Percentiles rank a stretch among this genome's conserved stretches.
Evolutionary conservation across 2,113 vertebrate genomes (phyloP).

Genomic region (Microtus oregoni): DNA sequence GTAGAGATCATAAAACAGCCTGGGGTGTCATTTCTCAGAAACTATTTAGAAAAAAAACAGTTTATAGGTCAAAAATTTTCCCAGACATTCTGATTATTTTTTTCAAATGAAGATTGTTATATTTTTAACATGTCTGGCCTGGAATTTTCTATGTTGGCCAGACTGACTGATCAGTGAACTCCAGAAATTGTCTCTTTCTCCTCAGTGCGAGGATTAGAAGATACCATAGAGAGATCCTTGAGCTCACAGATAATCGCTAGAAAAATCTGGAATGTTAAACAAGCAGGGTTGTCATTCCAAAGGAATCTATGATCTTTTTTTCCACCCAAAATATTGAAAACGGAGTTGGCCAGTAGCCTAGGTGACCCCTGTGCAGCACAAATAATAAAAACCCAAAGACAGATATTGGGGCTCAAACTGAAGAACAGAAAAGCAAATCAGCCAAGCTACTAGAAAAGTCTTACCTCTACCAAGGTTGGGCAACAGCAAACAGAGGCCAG

Average conservation of each 20-base stretch:
- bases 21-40: not conserved
- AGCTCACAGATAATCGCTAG: not conserved
- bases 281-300: not conserved
- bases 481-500: no score
- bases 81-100: not conserved
- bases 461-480: no score
- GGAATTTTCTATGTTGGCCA: not conserved
- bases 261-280: not conserved
- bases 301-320: not conserved
- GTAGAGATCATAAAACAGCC: not conserved
- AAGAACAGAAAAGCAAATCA: no score
- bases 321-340: not conserved
- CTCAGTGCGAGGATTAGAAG: not conserved
- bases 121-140: slow-evolving; percentile 13
- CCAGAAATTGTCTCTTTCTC: not conserved
- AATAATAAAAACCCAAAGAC: no score
- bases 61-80: not conserved
- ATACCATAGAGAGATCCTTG: not conserved
- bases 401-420: no score
- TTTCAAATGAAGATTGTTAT: not conserved
- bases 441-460: no score
- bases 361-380: not conserved
- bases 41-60: not conserved
- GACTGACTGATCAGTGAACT: not conserved
- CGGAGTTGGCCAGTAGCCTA: not conserved